Percentiles rank a stretch among this genome's conserved stretches.
phyloP scores from a whole-genome alignment of 2,888 invertebrate species.

The Carabus problematicus region DNA sequence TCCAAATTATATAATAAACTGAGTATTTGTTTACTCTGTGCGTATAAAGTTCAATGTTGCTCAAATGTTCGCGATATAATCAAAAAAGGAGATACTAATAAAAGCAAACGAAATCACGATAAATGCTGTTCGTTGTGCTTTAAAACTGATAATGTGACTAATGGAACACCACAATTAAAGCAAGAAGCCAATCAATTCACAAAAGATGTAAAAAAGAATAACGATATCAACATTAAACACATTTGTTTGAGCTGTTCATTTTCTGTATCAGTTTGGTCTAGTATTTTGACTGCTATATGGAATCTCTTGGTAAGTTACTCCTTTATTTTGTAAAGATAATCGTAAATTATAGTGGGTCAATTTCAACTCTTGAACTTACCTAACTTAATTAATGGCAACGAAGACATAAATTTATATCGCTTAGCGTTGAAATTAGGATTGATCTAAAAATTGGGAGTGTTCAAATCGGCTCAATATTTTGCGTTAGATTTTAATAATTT shows the following conservation, averaged over 20 bases:
- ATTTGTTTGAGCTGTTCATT: conserved; percentile 24
- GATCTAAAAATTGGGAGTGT: too few species aligned
- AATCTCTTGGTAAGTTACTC: neutral
- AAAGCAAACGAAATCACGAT: neutral
- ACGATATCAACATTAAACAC: neutral
- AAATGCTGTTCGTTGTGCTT: conserved; percentile 20
- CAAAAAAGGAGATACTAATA: neutral
- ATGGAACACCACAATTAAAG: neutral
- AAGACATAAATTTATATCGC: too few species aligned
- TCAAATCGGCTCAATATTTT: too few species aligned
- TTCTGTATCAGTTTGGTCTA: conserved; percentile 18
- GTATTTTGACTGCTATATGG: neutral
- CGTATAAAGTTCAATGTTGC: conserved; percentile 24
- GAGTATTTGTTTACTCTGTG: conserved; percentile 25
- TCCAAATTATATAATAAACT: conserved; percentile 11
- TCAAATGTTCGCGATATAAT: conserved; percentile 12
- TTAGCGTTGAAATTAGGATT: too few species aligned
- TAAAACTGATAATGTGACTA: conserved; percentile 17
- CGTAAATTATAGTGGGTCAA: neutral
- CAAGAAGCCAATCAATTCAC: conserved; percentile 4
- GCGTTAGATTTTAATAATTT: too few species aligned
- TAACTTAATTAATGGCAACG: too few species aligned
- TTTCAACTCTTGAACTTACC: too few species aligned
- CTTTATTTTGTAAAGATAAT: conserved; percentile 2
- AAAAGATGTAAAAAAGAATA: conserved; percentile 5